These are phyloP conservation scores for Zapornia atra DNA, from an alignment of 2,113 vertebrate genomes.

Conservation along the genomic window DNA sequence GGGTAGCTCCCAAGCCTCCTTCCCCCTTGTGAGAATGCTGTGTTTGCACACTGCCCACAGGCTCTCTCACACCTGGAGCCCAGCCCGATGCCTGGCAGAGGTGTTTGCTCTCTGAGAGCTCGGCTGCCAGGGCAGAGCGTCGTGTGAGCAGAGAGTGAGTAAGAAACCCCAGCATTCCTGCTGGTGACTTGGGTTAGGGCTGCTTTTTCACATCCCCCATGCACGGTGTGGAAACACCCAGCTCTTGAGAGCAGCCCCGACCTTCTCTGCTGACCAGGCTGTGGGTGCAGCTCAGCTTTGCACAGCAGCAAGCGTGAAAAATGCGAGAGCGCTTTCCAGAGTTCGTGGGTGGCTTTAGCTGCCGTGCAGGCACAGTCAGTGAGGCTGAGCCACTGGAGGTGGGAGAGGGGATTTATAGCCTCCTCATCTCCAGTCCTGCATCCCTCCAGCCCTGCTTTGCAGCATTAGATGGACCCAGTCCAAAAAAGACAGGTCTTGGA, in stretches of 20 bases:
- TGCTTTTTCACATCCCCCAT: neutral
- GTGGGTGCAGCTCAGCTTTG: neutral
- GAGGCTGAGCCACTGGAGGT: neutral
- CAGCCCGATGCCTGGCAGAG: neutral
- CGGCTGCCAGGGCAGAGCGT: neutral
- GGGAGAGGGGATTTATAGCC: neutral
- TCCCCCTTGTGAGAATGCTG: rapidly evolving
- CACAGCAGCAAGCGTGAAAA: neutral
- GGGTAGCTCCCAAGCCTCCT: neutral
- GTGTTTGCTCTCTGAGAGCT: neutral
- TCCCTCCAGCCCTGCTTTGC: neutral
- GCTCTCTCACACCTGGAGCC: neutral
- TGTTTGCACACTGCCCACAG: neutral
- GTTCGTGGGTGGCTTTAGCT: neutral
- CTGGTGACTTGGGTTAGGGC: neutral
- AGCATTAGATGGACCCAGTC: neutral
- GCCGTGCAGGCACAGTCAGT: neutral
- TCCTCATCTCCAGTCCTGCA: neutral
- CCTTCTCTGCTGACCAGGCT: neutral
- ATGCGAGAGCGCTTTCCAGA: neutral
- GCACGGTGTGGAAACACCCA: neutral
- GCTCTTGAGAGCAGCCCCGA: neutral
- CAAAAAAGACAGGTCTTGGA: neutral
- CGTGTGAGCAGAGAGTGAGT: neutral
- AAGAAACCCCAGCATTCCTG: neutral